Evolutionary conservation across 1,140 invertebrate genomes (phyloP).

Genomic region (Pseudomyrmex gracilis): DNA sequence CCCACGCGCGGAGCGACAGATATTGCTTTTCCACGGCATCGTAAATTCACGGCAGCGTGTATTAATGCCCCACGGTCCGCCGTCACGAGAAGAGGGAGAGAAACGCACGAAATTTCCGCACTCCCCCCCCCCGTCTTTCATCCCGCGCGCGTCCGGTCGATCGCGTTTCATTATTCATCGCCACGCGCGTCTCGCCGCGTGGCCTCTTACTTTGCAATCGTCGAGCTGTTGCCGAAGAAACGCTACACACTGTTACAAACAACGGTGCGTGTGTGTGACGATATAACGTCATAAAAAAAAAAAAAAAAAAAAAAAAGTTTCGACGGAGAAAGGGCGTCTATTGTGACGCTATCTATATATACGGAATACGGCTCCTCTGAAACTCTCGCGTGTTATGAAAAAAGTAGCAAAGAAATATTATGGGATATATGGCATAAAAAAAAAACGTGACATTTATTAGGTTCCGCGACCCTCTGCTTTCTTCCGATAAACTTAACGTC

Average conservation of each 20-base stretch:
- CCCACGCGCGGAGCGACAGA: conserved; percentile 59
- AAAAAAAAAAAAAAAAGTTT: conserved; percentile 36
- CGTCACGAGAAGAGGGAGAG: conserved; percentile 46
- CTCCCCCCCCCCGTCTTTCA: conserved; percentile 54
- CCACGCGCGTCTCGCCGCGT: not conserved
- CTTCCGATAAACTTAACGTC: too few species aligned
- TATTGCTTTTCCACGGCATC: conserved; percentile 68
- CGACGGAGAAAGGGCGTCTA: not conserved
- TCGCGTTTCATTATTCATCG: conserved; percentile 54
- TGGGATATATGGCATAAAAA: not conserved
- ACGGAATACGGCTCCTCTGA: not conserved
- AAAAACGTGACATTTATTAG: not conserved
- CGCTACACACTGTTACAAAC: not conserved
- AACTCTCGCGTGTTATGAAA: not conserved
- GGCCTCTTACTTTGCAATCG: conserved; percentile 41
- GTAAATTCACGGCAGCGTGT: conserved; percentile 63
- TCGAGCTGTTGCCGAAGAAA: conserved; percentile 14
- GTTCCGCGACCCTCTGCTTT: too few species aligned
- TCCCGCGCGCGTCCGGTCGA: not conserved
- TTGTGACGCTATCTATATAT: not conserved
- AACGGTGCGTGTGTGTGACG: conserved; percentile 18
- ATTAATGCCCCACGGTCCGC: conserved; percentile 58
- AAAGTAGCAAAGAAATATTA: not conserved
- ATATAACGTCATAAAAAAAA: conserved; percentile 1
- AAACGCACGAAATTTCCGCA: conserved; percentile 63